These are phyloP conservation scores for Pelagia noctiluca DNA, from an alignment of 30 jellyfish, hydroid and myxozoan genomes.

Conservation along the genomic window DNA sequence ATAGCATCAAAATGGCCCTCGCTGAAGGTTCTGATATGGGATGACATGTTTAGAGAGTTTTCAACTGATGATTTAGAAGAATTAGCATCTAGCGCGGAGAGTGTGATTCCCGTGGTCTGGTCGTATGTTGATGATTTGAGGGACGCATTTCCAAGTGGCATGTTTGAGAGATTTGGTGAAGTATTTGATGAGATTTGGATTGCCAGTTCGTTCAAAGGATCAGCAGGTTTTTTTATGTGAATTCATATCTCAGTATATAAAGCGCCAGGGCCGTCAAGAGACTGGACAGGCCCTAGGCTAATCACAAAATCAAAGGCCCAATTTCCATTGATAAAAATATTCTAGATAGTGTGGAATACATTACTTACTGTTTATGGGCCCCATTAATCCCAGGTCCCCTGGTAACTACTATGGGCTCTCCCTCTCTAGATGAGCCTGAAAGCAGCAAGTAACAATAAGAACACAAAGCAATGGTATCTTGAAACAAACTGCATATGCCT, in stretches of 20 bases:
- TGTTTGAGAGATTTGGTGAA: constrained; percentile 82
- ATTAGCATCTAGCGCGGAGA: constrained; percentile 52
- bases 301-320: too few relatives aligned
- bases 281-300: too few relatives aligned
- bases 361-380: too few relatives aligned
- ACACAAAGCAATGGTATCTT: too few relatives aligned
- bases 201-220: constrained; percentile 96
- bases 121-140: constrained; percentile 83
- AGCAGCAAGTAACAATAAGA: too few relatives aligned
- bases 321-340: too few relatives aligned
- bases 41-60: constrained; percentile 95
- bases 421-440: too few relatives aligned
- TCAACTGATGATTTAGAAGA: constrained; percentile 78
- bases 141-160: constrained; percentile 83
- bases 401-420: too few relatives aligned
- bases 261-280: too few relatives aligned
- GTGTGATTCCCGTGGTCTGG: constrained; percentile 94
- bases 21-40: constrained; percentile 82
- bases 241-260: not conserved
- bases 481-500: too few relatives aligned
- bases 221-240: constrained; percentile 58
- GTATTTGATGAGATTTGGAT: constrained; percentile 97
- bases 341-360: too few relatives aligned
- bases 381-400: too few relatives aligned
- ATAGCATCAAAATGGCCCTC: constrained; percentile 68